Evolutionary conservation across 2,797 vertebrate genomes (phyloP).

Genomic region (Bryconaethiops microstoma): DNA sequence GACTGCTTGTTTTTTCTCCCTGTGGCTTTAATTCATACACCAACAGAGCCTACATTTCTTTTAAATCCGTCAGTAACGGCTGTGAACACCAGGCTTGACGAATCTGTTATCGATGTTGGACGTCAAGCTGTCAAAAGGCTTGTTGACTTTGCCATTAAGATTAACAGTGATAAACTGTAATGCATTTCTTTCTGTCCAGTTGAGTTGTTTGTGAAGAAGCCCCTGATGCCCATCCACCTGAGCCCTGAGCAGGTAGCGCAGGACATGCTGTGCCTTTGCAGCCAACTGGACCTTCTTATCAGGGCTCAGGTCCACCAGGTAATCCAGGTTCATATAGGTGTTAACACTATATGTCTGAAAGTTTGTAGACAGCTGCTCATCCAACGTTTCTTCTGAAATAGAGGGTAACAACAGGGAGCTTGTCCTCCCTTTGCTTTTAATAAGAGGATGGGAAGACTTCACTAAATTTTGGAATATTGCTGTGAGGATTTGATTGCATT

Average conservation of each 20-base stretch:
- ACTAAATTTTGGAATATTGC: too few species aligned
- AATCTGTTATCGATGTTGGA: background rate
- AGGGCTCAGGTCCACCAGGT: constrained; percentile 82
- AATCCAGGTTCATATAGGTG: background rate
- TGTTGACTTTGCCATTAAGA: too few species aligned
- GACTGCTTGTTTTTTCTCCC: constrained; percentile 25
- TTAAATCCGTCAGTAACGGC: background rate
- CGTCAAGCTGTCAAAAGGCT: too few species aligned
- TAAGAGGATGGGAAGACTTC: too few species aligned
- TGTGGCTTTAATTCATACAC: background rate
- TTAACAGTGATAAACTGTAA: too few species aligned
- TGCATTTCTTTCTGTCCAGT: constrained; percentile 65
- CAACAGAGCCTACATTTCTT: background rate
- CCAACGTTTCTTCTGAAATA: background rate
- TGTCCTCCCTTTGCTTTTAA: too few species aligned
- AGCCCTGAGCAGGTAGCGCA: constrained; percentile 81
- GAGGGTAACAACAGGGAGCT: too few species aligned
- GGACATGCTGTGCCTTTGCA: constrained; percentile 83
- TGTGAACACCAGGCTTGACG: background rate
- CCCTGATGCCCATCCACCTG: constrained; percentile 77
- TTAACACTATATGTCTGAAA: background rate
- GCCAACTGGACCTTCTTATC: constrained; percentile 83
- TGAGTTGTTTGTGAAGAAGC: constrained; percentile 80
- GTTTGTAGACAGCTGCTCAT: background rate
- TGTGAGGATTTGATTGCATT: too few species aligned